Base-by-base conservation (phyloP, 2,113 vertebrate genomes). In the Eubucco bourcierii region DNA sequence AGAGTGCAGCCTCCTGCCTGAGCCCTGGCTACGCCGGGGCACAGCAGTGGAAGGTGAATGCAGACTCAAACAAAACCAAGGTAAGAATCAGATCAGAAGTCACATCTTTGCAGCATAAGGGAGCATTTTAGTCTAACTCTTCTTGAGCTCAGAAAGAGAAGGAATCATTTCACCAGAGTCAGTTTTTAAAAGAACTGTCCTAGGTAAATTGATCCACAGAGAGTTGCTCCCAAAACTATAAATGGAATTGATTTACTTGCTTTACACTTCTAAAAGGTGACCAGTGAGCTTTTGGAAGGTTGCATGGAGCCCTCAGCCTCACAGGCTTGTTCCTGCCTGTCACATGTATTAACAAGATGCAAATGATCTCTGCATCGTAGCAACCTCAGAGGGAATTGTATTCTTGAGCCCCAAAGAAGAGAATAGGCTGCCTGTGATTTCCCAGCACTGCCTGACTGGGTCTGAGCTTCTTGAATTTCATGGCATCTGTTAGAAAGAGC, bases 71-170 rank as follows among this genome's bases (percentile, higher is more conserved):
- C 29, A n/a, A 83, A 88, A 90, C 24, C 44, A 72, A 92, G 88
- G 66, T 41, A 50, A 95, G 93, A 88, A 79, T 67, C 60, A 86
- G 59, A 90, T 78, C 82, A 63, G 27, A 91, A 94, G 68, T 72
- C 70, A 90, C 87, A 83, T 90, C 94, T 96, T 90, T 94, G 44
- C 44, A 95, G 31, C 91, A 93, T 90, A 83, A 85, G 94, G 95
- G 93, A 96, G 78, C 93, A 91, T 88, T 96, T 95, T 95, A 90
- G 76, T 76, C 82, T 88, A 90, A 96, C 95, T 59, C 90, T 79
- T 88, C 85, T 74, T 76, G 90, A 86, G 80, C 70, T n/a, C 50
- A 72, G 85, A 96, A 94, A 88, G 82, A 93, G 93, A 95, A 96
- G 89, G 96, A 95, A 96, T 81, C 50, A 86, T 93, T 95, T 96